Evolutionary conservation across 2,113 vertebrate genomes (phyloP).

Genomic region (Micronycteris hirsuta): DNA sequence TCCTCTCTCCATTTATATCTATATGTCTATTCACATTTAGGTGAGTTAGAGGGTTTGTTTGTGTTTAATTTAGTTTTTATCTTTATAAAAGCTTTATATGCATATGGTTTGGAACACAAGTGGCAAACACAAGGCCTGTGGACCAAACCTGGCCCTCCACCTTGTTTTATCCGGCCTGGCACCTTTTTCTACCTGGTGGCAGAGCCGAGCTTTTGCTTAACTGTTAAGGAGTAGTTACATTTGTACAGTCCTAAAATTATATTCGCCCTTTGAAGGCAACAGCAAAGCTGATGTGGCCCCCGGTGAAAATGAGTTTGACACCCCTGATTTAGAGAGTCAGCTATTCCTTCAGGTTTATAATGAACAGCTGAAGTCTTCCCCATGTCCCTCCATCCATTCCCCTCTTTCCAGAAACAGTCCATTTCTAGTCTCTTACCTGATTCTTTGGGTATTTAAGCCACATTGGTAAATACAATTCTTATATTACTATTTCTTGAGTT

Average conservation of each 20-base stretch:
- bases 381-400: background rate
- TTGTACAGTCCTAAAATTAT: too few relatives aligned
- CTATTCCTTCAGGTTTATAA: background rate
- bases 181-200: too few relatives aligned
- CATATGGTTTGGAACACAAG: background rate
- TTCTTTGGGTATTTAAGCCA: background rate
- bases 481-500: background rate
- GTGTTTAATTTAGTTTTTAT: background rate
- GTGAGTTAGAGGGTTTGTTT: background rate
- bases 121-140: too few relatives aligned
- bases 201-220: too few relatives aligned
- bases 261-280: too few relatives aligned
- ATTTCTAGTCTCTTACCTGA: background rate
- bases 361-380: background rate
- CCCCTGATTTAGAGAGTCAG: background rate
- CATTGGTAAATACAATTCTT: background rate
- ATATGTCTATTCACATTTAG: accelerated
- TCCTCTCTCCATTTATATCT: background rate
- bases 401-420: background rate
- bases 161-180: too few relatives aligned
- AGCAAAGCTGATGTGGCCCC: too few relatives aligned
- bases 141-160: too few relatives aligned
- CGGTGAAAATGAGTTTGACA: too few relatives aligned
- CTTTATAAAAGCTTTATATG: background rate
- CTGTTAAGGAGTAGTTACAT: too few relatives aligned